Base-by-base conservation (phyloP, 2,888 invertebrate species). In the Venusia cambrica region DNA sequence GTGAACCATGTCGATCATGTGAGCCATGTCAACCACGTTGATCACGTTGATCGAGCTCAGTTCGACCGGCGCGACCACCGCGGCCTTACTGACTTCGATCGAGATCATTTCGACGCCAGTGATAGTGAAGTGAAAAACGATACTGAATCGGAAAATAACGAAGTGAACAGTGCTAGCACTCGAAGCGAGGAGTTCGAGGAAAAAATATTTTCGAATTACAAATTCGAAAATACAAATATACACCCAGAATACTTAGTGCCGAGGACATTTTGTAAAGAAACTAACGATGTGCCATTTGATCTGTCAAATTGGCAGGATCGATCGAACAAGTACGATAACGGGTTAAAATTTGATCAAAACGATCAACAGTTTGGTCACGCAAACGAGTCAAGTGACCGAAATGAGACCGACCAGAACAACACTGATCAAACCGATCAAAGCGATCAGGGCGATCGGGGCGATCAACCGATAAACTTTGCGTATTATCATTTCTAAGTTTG, bases 391-490 rank as follows among this genome's bases (percentile, higher is more conserved):
- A 32, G 53, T 31, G 29, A 36, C 14, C 28, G 45, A 38, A 62
- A 64, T 51, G 68, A 55, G 6, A 54, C 62, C 14, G 67, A 68
- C 27, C 66, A 64, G 51, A 68, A 67, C 35, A 48, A 46, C 14
- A 61, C 41, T 2, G 61, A 62, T 24, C 59, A 28, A 20, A 40
- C 46, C 11, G 53, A 59, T 29, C 63, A 65, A 8, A 55, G 53
- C 7, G 51, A 58, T 30, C 64, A 67, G 8, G 56, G 58, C 12
- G 51, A 58, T 30, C 64, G 66, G 8, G 56, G 58, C 12, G 68
- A 69, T 41, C 80, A 84, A 35, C 85, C 87, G 4, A 83, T 85
- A 15, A 85, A 85, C 49, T 85, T 84, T 38, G 85, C 85, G 34
- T 85, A 87, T 56, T 87, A 87, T 59, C 85, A 85, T 57, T 87